Conservation (phyloP, 2,888 invertebrate genomes). For the Amphipyra tragopoginis region DNA sequence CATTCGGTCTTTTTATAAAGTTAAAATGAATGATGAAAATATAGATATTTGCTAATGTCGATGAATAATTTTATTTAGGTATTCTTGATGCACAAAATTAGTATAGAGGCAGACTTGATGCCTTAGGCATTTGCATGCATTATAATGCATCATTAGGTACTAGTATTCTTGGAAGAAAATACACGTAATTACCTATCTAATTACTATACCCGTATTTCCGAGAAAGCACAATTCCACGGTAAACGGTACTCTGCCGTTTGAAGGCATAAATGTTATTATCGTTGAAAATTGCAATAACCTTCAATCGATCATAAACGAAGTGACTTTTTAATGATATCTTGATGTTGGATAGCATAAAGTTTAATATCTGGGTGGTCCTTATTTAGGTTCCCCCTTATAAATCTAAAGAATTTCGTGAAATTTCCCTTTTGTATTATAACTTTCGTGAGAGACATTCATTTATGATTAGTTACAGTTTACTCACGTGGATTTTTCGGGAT, state of each 20-base stretch:
- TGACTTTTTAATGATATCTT: slow-evolving; percentile 1
- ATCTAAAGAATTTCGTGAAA: too few relatives aligned
- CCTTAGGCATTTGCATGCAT: too few relatives aligned
- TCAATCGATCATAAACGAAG: slow-evolving; percentile 8
- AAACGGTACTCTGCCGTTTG: slow-evolving; percentile 9
- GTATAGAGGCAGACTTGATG: too few relatives aligned
- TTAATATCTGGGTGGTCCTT: too few relatives aligned
- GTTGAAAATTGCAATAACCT: slow-evolving; percentile 16
- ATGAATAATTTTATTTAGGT: too few relatives aligned
- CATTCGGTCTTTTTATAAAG: slow-evolving; percentile 32
- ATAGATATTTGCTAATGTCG: slow-evolving; percentile 23
- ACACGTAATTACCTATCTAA: slow-evolving; percentile 8
- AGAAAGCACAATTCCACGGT: slow-evolving; percentile 23
- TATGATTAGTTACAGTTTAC: too few relatives aligned
- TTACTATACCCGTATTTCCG: slow-evolving; percentile 13
- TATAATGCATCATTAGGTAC: background rate
- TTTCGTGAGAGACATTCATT: too few relatives aligned
- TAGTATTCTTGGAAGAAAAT: slow-evolving; percentile 8
- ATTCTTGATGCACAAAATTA: too few relatives aligned
- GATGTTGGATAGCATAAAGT: background rate
- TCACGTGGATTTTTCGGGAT: too few relatives aligned
- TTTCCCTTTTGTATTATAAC: too few relatives aligned
- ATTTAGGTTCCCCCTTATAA: too few relatives aligned
- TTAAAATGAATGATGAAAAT: slow-evolving; percentile 37
- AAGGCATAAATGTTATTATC: slow-evolving; percentile 12